Evolutionary conservation across 1,140 invertebrate genomes (phyloP).

Genomic region (Pogonus chalceus): DNA sequence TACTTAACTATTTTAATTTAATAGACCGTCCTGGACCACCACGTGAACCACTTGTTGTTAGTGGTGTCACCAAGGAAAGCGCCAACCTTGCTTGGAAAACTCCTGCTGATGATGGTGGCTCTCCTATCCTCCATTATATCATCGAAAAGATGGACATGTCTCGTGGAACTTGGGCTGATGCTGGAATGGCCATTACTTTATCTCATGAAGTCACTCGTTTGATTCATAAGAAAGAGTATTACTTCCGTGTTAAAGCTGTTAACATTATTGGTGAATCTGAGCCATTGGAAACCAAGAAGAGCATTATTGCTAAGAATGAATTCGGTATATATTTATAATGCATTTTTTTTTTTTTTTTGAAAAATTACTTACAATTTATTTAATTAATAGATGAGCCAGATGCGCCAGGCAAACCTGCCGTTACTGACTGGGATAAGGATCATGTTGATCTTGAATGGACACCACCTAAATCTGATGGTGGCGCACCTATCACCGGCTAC

Average conservation of each 20-base stretch:
- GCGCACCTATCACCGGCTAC: constrained; percentile 85
- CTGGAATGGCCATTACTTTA: constrained; percentile 73
- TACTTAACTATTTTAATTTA: background rate
- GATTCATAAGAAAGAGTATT: constrained; percentile 87
- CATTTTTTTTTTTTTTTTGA: background rate
- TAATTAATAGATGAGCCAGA: constrained; percentile 68
- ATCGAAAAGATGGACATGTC: constrained; percentile 96
- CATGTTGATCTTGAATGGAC: constrained; percentile 87
- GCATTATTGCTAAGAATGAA: constrained; percentile 89
- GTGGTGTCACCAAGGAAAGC: constrained; percentile 81
- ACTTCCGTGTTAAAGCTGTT: constrained; percentile 84
- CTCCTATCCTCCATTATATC: constrained; percentile 90
- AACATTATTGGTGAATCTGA: constrained; percentile 94
- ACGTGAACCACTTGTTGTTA: constrained; percentile 75
- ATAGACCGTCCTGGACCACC: constrained; percentile 80
- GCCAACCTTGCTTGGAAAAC: constrained; percentile 74
- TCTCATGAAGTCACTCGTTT: constrained; percentile 77
- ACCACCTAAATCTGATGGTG: constrained; percentile 76
- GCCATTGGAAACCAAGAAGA: constrained; percentile 70
- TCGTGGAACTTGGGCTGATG: constrained; percentile 90
- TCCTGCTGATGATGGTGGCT: constrained; percentile 83
- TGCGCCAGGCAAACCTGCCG: constrained; percentile 78
- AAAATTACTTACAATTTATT: constrained; percentile 1
- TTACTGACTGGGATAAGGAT: constrained; percentile 88
- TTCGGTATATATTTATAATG: constrained; percentile 46